Evolutionary conservation across 2,888 invertebrate species (phyloP), one percentile per base, ranked within the genome.

Genomic region (Cephonodes hylas): DNA sequence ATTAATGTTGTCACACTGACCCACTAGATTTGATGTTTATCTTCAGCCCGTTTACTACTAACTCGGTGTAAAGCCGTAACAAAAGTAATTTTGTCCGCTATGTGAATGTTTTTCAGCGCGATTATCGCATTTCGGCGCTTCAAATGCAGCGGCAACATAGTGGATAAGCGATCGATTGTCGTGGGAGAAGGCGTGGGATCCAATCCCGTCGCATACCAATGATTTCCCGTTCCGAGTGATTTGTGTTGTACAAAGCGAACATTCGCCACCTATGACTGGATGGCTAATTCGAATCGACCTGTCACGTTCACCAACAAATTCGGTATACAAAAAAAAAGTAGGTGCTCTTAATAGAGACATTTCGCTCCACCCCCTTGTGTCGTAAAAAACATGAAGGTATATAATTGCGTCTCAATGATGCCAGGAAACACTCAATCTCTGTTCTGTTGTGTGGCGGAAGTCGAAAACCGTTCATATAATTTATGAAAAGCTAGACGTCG

Each of bases 401-500:
- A 53, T 27, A 48, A 27, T 53, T 53, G 31, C 18, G 27, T 31
- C 6, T 46, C 46, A 69, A 72, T 27, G 10, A 70, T 15, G 73
- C 74, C 80, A 81, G 81, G 79, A 85, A 84, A 79, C 76, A 79
- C 73, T 75, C 77, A 79, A 84, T 85, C 79, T 82, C 76, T 76
- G 76, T 81, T 78, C 80, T 79, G 79, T 42, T 59, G 27, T 25
- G 79, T 53, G 18, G 53, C 53, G 53, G 76, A 79, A 84, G 86
- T 86, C 86, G 86, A 86, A 81, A 83, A 86, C 86, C 85, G 85
- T 81, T 72, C 71, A 71, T 76, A 77, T 79, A 53, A 53, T 53
- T 53, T 53, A 38, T 60, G 38, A 60, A 60, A 60, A 45, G 38
- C 38, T 31, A 45, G 46, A 38, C 60, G 18, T 23, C 22, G 23